Evolutionary conservation across 2,888 invertebrate species (phyloP), one percentile per base, ranked within the genome.

Genomic region (Athalia circularis): DNA sequence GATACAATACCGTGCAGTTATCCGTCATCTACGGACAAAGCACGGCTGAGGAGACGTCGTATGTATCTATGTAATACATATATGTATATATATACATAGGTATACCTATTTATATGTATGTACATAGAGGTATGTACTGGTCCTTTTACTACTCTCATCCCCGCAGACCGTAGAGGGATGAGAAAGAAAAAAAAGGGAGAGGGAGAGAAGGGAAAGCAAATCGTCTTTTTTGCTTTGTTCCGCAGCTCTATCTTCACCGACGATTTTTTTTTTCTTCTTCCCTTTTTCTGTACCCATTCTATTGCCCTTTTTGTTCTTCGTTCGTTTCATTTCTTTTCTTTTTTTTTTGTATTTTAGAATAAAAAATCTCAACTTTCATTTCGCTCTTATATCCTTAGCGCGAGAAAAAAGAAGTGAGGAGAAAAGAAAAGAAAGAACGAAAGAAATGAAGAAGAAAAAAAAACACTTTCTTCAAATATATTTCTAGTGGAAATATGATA

Each of bases 21-120:
- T 78, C 78, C 64, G 70, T 78, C 78, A 78, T 78, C 78, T 70
- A 78, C 72, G 78, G 68, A 78, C 78, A 78, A 78, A 74, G 57
- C 52, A 62, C 15, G 72, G 65, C 52, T 57, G 48, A 47, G 74
- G 62, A 74, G 61, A 47, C 61, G 50, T 74, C 74, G 6, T 47
- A n/a, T 52, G 61, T 47, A 9, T 62, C 62, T 59, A 59, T 61
- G 29, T 72, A 59, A 64, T 43, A 64, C n/a, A 13, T 64, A 64
- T 64, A 4, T 54, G 3, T 54, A n/a, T 54, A 54, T 54, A 54
- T 29, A 54, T 6, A 9, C n/a, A 54, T 54, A 7, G 8, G 54
- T 54, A 54, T 54, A 7, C 9, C n/a, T 11, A 9, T n/a, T 6
- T n/a, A 7, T 54, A 54, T n/a, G n/a, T 54, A 54, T n/a, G n/a